phyloP scores from a whole-genome alignment of 1,140 invertebrate genomes.

The Sitobion miscanthi region DNA sequence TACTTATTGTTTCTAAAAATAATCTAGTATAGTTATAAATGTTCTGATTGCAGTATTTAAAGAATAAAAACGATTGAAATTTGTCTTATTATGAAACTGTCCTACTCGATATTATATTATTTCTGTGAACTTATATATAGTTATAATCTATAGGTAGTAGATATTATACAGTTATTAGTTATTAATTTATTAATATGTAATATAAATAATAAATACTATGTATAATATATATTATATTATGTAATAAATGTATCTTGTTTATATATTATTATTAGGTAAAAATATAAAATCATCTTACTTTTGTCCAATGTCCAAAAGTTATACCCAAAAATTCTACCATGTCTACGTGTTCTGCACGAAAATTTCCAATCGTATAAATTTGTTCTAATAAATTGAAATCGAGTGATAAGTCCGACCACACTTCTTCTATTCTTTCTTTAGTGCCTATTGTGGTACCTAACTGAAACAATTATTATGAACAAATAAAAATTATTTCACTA shows the following conservation, averaged over 20 bases:
- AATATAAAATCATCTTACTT: conserved; percentile 12
- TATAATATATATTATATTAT: too few relatives aligned
- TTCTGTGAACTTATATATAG: too few relatives aligned
- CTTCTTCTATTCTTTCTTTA: conserved; percentile 50
- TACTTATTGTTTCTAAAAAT: too few relatives aligned
- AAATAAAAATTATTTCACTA: background rate
- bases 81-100: too few relatives aligned
- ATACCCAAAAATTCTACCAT: conserved; percentile 45
- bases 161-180: too few relatives aligned
- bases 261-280: background rate
- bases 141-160: too few relatives aligned
- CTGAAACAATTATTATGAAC: conserved; percentile 6
- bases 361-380: conserved; percentile 48
- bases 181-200: too few relatives aligned
- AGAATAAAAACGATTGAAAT: too few relatives aligned
- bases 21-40: too few relatives aligned
- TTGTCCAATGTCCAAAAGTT: conserved; percentile 50
- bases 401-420: conserved; percentile 35
- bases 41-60: too few relatives aligned
- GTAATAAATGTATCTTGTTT: background rate
- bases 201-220: too few relatives aligned
- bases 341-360: background rate
- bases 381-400: conserved; percentile 39
- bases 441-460: conserved; percentile 32
- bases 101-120: too few relatives aligned